phyloP scores from a whole-genome alignment of 2,888 invertebrate species.

The Lamellibrachia satsuma region DNA sequence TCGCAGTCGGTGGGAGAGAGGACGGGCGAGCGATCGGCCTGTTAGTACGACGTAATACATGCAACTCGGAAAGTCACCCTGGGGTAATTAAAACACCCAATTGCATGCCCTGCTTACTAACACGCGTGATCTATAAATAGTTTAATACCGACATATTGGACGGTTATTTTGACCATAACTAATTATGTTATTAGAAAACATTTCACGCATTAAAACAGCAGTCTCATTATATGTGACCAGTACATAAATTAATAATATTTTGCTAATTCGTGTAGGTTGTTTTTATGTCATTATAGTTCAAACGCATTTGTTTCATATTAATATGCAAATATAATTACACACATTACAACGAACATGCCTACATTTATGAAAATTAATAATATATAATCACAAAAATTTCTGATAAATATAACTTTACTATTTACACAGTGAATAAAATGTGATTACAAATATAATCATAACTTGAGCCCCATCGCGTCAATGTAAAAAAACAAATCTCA shows the following conservation, averaged over 20 bases:
- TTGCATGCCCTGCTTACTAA: background rate
- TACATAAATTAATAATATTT: no score
- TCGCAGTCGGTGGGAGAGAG: background rate
- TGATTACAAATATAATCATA: no score
- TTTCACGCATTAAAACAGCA: background rate
- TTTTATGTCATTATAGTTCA: no score
- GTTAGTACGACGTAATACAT: background rate
- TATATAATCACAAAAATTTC: background rate
- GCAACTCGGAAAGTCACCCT: background rate
- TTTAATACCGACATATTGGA: background rate
- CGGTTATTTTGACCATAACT: background rate
- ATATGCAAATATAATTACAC: background rate
- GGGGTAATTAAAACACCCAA: background rate
- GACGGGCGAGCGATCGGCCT: background rate
- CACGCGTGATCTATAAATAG: background rate
- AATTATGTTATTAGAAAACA: background rate
- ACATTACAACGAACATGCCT: no score
- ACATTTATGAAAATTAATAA: background rate
- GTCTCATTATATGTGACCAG: background rate
- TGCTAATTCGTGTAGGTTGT: no score
- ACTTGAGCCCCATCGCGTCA: no score
- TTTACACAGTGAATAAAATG: background rate
- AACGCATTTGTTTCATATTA: no score
- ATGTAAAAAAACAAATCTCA: no score
- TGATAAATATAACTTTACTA: background rate